A percentile compares a stretch with the other conserved stretches of the same genome.
phyloP scores from a whole-genome alignment of 2,888 invertebrate genomes.

The Tetragnatha montana region DNA sequence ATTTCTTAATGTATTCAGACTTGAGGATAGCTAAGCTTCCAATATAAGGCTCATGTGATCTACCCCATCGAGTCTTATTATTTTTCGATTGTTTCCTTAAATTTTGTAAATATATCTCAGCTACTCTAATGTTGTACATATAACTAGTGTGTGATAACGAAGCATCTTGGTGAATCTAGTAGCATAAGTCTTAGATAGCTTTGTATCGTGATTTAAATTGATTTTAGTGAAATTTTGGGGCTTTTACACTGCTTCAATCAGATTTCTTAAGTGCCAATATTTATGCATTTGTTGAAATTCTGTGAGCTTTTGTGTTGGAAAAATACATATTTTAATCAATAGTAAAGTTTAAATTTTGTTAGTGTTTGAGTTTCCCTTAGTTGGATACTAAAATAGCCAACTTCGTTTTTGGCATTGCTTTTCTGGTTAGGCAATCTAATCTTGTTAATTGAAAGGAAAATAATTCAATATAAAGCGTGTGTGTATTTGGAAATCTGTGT shows the following conservation, averaged over 20 bases:
- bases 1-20: constrained; percentile 47
- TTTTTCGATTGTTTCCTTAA: constrained; percentile 43
- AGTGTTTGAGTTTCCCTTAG: neutral
- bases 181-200: neutral
- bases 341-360: neutral
- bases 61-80: constrained; percentile 35
- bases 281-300: constrained; percentile 3
- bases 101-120: constrained; percentile 42
- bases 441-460: neutral
- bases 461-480: neutral
- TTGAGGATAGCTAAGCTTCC: constrained; percentile 33
- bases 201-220: constrained; percentile 16
- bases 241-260: neutral
- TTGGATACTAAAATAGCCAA: too few relatives aligned
- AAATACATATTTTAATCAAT: neutral
- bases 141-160: constrained; percentile 24
- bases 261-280: constrained; percentile 53
- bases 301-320: neutral
- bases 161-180: constrained; percentile 4
- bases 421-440: neutral
- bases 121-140: constrained; percentile 50
- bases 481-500: too few relatives aligned
- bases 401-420: too few relatives aligned
- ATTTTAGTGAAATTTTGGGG: constrained; percentile 20
- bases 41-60: constrained; percentile 29